Evolutionary conservation across 2,797 vertebrate species (phyloP).

Genomic region (Botia almorhae): DNA sequence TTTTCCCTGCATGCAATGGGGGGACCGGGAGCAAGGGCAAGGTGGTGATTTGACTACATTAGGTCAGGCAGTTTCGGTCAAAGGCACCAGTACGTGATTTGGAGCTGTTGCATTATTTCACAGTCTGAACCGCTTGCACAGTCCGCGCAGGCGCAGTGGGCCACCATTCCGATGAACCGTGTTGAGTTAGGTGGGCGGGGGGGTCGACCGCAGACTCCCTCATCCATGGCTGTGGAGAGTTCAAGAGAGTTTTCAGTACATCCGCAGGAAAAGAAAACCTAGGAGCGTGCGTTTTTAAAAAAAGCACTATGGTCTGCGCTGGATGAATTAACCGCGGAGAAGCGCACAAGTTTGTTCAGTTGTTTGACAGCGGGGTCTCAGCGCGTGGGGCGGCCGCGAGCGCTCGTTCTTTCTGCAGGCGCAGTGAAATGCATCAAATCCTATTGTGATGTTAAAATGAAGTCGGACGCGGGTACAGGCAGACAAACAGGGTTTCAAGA

Average conservation of each 20-base stretch:
- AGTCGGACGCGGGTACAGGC: slow-evolving; percentile 75
- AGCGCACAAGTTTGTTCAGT: neutral
- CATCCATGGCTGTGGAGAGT: slow-evolving; percentile 56
- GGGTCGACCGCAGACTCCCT: slow-evolving; percentile 50
- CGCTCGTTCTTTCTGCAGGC: slow-evolving; percentile 80
- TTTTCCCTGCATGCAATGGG: neutral
- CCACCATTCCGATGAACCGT: slow-evolving; percentile 31
- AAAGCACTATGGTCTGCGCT: neutral
- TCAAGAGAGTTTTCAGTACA: slow-evolving; percentile 8
- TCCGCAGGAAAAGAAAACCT: slow-evolving; percentile 16
- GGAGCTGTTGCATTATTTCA: slow-evolving; percentile 1
- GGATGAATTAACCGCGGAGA: neutral
- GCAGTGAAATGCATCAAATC: slow-evolving; percentile 85
- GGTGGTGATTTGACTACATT: slow-evolving; percentile 26
- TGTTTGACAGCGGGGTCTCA: slow-evolving; percentile 51
- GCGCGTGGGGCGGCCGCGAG: slow-evolving; percentile 56
- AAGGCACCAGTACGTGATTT: slow-evolving; percentile 15
- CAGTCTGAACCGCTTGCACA: neutral
- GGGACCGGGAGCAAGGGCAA: neutral
- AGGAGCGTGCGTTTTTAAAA: neutral
- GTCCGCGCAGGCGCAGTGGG: slow-evolving; percentile 57
- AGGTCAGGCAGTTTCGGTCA: slow-evolving; percentile 23
- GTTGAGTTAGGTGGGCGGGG: slow-evolving; percentile 24
- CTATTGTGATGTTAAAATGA: slow-evolving; percentile 94
- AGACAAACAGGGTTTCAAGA: slow-evolving; percentile 79